Base-by-base conservation (phyloP, 2,888 invertebrate species). In the Cephalotes varians region DNA sequence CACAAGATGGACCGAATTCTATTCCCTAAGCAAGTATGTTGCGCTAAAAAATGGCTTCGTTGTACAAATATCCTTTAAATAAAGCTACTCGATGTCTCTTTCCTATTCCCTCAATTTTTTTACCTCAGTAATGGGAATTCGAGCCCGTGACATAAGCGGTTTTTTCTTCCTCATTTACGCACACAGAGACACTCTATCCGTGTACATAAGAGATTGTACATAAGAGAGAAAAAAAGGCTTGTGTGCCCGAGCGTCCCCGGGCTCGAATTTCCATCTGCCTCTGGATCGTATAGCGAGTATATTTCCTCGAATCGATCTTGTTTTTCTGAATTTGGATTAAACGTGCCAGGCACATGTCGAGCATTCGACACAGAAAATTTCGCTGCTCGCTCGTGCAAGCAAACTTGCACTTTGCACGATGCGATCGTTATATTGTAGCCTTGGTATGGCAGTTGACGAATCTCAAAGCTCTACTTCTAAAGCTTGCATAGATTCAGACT, bases 31-130 rank as follows among this genome's bases (percentile, higher is more conserved):
- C 31, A 60, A 73, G 21, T 47, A 58, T 9, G 44, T 74, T 47
- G 40, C 37, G 25, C 25, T 62, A 74, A 74, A 74, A 74, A 49
- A 49, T 18, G 73, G 34, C 25, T 74, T 74, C 64, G 74, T 74
- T 74, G 74, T 74, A 74, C 37, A 49, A 74, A 74, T 18, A 49
- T 74, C 10, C 25, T 74, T 49, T 74, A 74, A 49, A 62, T n/a
- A 74, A 62, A 74, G 64, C 62, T 62, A 74, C 25, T 49, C 9
- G 18, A 56, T n/a, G 10, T 31, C 1, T 62, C 1, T 34, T 28
- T 58, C 21, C 10, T 10, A 40, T 40, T 40, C 10, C 7, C 37
- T 44, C 44, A 3, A 28, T 71, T 21, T 37, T 28, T 37, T 18
- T 34, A 34, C n/a, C n/a, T n/a, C n/a, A n/a, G n/a, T n/a, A n/a